Conservation (phyloP, 2,113 vertebrate species). For the Cyphomyrus discorhynchus region DNA sequence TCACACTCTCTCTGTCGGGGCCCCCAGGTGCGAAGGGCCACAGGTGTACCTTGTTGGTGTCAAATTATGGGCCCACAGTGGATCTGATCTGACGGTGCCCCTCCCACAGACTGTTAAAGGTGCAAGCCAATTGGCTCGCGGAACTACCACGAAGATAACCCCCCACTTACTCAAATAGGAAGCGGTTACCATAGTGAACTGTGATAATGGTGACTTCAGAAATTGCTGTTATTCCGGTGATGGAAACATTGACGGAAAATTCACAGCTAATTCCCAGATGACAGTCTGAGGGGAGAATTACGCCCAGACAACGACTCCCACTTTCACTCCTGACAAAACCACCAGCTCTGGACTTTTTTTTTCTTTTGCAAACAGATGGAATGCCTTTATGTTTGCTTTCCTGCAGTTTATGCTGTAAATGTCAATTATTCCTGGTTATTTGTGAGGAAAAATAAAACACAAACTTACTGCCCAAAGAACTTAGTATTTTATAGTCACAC, state of each 20-base stretch:
- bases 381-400: not conserved
- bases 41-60: not conserved
- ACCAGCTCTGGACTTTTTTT: not conserved
- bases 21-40: not conserved
- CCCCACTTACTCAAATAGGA: not conserved
- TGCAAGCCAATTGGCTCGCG: not conserved
- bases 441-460: not conserved
- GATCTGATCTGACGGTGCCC: not conserved
- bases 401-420: not conserved
- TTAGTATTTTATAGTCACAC: not conserved
- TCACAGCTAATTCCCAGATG: slow-evolving; percentile 24
- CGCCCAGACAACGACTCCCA: not conserved
- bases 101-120: not conserved
- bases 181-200: slow-evolving; percentile 26
- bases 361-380: not conserved
- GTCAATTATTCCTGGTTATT: not conserved
- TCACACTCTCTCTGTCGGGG: not conserved
- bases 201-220: slow-evolving; percentile 22
- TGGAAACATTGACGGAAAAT: slow-evolving; percentile 14
- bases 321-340: not conserved
- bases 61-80: not conserved
- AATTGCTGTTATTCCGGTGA: slow-evolving; percentile 21
- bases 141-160: not conserved
- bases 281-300: slow-evolving; percentile 18
- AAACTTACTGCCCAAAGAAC: not conserved